phyloP scores from a whole-genome alignment of 1,140 invertebrate species.

The Panagrolaimus sp. region DNA sequence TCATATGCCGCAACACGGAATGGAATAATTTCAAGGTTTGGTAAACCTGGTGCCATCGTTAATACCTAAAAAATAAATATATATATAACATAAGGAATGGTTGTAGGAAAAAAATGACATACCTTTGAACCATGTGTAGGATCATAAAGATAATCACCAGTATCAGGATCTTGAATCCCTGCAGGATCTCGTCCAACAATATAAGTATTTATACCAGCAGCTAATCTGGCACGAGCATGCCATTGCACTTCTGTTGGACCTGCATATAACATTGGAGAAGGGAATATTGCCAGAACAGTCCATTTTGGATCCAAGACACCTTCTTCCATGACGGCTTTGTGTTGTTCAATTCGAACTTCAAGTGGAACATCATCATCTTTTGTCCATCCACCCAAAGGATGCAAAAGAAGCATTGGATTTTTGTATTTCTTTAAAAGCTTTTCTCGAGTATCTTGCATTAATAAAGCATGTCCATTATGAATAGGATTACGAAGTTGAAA shows the following conservation, averaged over 20 bases:
- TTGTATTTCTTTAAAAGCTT: constrained; percentile 75
- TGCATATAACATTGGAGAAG: constrained; percentile 98
- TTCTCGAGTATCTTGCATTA: constrained; percentile 89
- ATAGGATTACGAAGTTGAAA: constrained; percentile 97
- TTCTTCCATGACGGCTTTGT: constrained; percentile 78
- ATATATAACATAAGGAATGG: constrained; percentile 18
- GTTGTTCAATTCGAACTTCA: constrained; percentile 63
- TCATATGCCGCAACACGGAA: constrained; percentile 97
- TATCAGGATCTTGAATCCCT: constrained; percentile 84
- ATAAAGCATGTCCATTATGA: constrained; percentile 93
- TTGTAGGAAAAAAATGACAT: constrained; percentile 18
- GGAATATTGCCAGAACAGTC: constrained; percentile 94
- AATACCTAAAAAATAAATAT: constrained; percentile 64
- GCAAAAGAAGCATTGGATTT: constrained; percentile 86
- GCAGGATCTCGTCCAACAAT: constrained; percentile 98
- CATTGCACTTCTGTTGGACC: constrained; percentile 98
- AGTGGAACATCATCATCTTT: constrained; percentile 98
- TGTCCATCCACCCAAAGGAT: constrained; percentile 96
- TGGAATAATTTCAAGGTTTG: constrained; percentile 86
- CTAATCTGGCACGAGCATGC: constrained; percentile 94
- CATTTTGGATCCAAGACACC: constrained; percentile 73
- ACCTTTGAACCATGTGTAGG: constrained; percentile 83
- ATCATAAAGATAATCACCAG: constrained; percentile 83
- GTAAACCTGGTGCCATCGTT: constrained; percentile 83
- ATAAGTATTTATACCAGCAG: constrained; percentile 93